Conservation (phyloP, 1,140 invertebrate species). For the Brachionus plicatilis region DNA sequence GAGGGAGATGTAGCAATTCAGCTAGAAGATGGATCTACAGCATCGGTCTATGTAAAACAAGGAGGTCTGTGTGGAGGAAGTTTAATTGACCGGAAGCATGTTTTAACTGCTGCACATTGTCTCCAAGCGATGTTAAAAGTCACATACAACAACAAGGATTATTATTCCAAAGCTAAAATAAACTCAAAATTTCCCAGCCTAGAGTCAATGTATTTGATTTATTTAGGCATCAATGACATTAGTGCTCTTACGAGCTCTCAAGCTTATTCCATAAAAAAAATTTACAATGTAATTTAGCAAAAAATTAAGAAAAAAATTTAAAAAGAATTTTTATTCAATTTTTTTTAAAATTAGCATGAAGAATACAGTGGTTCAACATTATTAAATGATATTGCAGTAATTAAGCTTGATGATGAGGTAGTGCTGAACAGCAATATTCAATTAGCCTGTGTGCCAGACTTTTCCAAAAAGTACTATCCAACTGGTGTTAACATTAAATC, state of each 20-base stretch:
- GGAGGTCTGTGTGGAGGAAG: constrained; percentile 8
- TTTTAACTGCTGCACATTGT: constrained; percentile 32
- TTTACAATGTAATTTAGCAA: neutral
- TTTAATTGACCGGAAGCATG: neutral
- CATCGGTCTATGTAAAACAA: neutral
- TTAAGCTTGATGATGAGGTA: neutral
- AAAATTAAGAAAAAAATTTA: neutral
- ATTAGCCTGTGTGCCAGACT: neutral
- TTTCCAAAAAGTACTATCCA: neutral
- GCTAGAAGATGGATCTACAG: neutral
- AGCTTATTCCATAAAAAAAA: neutral
- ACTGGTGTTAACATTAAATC: neutral
- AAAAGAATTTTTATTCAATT: neutral
- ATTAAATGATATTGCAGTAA: constrained; percentile 13
- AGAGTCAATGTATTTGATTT: neutral
- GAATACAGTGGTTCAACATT: neutral
- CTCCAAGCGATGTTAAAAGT: neutral
- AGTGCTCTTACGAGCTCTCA: neutral
- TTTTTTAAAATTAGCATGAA: neutral
- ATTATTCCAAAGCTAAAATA: neutral
- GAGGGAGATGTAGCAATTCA: neutral
- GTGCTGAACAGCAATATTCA: neutral
- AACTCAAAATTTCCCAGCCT: neutral
- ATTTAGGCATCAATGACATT: neutral
- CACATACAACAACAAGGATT: neutral